phyloP scores from a whole-genome alignment of 2,113 vertebrate genomes.

The Neogale vison region DNA sequence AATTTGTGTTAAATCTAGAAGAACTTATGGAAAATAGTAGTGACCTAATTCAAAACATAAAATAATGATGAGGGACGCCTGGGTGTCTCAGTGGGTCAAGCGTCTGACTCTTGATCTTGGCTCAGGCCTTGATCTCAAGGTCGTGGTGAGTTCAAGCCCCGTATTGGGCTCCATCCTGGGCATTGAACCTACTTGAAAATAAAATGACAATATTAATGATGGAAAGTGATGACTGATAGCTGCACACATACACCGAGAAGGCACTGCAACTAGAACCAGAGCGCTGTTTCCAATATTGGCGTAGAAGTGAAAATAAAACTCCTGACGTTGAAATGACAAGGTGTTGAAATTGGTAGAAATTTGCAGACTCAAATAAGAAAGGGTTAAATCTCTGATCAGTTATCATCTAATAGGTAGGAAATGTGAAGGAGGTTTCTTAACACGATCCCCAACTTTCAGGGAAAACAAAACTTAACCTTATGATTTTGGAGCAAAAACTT shows the following conservation, averaged over 20 bases:
- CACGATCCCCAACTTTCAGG: background rate
- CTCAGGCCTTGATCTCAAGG: background rate
- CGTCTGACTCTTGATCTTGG: background rate
- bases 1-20: background rate
- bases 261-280: background rate
- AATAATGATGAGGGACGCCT: background rate
- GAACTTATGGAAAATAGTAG: background rate
- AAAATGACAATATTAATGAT: background rate
- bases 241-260: background rate
- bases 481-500: background rate
- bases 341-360: background rate
- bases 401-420: background rate
- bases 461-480: background rate
- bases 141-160: background rate
- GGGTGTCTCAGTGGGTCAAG: background rate
- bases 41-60: background rate
- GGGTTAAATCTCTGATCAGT: background rate
- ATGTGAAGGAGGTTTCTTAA: background rate
- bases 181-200: background rate
- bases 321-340: background rate
- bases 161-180: background rate
- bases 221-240: background rate
- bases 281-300: background rate
- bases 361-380: background rate
- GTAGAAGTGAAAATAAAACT: background rate